A percentile compares a stretch with the other conserved stretches of the same genome.
Conservation (phyloP, 2,797 vertebrate species). For the Cuculus canorus region DNA sequence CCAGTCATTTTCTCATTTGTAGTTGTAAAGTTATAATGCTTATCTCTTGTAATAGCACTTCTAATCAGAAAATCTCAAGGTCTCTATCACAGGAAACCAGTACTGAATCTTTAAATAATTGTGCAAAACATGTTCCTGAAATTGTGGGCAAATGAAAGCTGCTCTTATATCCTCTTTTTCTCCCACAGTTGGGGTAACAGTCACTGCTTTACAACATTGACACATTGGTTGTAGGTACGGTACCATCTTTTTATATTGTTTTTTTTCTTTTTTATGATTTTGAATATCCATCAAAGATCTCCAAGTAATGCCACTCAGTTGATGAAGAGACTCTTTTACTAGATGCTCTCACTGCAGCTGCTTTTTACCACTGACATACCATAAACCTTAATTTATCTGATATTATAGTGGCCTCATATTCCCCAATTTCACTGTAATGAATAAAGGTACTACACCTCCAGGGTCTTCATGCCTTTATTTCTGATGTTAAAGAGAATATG, state of each 20-base stretch:
- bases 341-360: background rate
- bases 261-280: background rate
- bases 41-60: background rate
- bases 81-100: background rate
- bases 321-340: background rate
- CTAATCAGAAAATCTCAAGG: background rate
- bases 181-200: background rate
- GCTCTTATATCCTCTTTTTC: background rate
- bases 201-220: background rate
- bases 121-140: background rate
- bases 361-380: background rate
- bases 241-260: background rate
- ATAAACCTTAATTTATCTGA: background rate
- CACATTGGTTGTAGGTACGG: background rate
- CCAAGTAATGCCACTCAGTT: background rate
- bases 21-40: background rate
- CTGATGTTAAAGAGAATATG: background rate
- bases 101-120: background rate
- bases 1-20: background rate
- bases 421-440: background rate
- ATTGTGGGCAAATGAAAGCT: background rate
- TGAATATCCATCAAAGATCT: background rate
- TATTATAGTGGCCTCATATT: background rate
- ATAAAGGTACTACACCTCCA: background rate
- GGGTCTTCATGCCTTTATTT: background rate